Percentiles rank a stretch among this genome's conserved stretches.
phyloP scores from a whole-genome alignment of 1,140 invertebrate species.

The Diplogasteroides magnus region DNA sequence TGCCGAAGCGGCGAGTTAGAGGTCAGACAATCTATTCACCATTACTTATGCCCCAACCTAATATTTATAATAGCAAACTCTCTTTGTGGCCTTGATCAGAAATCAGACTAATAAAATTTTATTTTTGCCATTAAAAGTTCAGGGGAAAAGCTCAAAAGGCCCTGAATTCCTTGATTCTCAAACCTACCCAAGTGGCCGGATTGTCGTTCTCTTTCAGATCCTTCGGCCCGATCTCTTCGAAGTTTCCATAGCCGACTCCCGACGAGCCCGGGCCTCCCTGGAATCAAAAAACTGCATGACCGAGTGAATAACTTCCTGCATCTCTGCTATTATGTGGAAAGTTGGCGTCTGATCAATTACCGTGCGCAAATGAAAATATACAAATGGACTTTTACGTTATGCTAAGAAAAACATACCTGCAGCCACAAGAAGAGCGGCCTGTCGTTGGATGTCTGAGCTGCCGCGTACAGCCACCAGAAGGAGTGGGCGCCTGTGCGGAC shows the following conservation, averaged over 20 bases:
- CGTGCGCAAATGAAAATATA: not conserved
- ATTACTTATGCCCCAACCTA: too few species aligned
- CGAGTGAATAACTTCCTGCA: too few species aligned
- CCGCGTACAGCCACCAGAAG: conserved; percentile 77
- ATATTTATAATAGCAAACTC: too few species aligned
- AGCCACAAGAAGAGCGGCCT: conserved; percentile 77
- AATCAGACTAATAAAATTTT: too few species aligned
- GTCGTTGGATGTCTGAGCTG: conserved; percentile 61
- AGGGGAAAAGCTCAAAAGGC: not conserved
- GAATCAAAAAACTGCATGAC: not conserved
- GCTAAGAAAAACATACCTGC: conserved; percentile 60
- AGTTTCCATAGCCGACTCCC: conserved; percentile 72
- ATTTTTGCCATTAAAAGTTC: not conserved
- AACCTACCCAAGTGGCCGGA: conserved; percentile 31
- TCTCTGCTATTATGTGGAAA: too few species aligned
- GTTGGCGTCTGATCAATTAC: too few species aligned
- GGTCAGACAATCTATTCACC: too few species aligned
- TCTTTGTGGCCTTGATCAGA: too few species aligned
- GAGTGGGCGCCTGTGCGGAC: conserved; percentile 70
- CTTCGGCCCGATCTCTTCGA: conserved; percentile 73
- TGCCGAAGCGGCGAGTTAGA: too few species aligned
- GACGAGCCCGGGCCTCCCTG: conserved; percentile 65
- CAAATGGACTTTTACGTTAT: too few species aligned
- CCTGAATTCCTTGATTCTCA: conserved; percentile 1
- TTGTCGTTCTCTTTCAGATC: conserved; percentile 60